Evolutionary conservation across 2,888 invertebrate genomes (phyloP).

Genomic region (Andrena chrysosceles): DNA sequence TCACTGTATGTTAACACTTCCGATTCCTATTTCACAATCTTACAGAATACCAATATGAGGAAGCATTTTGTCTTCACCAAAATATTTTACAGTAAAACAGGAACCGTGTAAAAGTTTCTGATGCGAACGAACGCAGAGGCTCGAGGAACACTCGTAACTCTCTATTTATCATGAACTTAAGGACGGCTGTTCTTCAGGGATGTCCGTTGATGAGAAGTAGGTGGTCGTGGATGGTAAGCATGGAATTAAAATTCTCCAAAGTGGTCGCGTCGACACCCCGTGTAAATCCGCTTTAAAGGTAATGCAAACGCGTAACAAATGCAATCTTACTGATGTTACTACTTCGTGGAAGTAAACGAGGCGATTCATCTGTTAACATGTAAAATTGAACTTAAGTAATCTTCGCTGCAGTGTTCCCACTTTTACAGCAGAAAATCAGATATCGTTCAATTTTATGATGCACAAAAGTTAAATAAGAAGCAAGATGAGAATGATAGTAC

Average conservation of each 20-base stretch:
- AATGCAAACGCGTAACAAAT: conserved; percentile 1
- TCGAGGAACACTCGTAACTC: background rate
- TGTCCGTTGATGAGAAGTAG: conserved; percentile 9
- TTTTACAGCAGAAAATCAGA: no score
- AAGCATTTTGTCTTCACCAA: background rate
- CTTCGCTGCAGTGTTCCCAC: no score
- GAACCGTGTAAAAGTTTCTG: background rate
- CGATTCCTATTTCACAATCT: no score
- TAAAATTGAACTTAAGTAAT: no score
- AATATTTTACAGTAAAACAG: background rate
- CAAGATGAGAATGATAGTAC: no score
- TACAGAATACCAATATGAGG: no score
- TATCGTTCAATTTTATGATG: no score
- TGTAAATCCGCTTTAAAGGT: conserved; percentile 17
- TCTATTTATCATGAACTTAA: conserved; percentile 4
- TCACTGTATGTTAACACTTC: no score
- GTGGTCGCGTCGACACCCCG: no score
- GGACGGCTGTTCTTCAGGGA: background rate
- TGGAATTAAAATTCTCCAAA: conserved; percentile 10
- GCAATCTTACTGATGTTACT: background rate
- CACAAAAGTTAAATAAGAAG: no score
- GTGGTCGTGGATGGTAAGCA: background rate
- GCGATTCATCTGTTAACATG: background rate
- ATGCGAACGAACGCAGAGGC: background rate
- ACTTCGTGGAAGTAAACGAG: background rate